Conservation (phyloP, 2,113 vertebrate species). For the Xenus cinereus region DNA sequence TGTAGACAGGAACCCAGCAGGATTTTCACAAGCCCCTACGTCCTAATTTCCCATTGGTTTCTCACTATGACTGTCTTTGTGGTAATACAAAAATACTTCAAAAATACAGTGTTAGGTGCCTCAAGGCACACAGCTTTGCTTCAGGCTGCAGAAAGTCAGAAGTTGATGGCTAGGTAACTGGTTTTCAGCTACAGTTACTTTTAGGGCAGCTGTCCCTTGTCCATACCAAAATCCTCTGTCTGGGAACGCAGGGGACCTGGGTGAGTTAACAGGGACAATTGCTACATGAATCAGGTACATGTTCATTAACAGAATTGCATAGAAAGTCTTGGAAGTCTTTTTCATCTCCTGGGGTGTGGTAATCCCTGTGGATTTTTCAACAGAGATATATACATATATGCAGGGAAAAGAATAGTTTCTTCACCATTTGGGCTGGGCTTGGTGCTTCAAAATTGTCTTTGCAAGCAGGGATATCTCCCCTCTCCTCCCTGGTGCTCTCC, state of each 20-base stretch:
- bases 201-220: not conserved
- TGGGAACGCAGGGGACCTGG: not conserved
- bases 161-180: not conserved
- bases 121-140: not conserved
- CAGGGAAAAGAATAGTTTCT: not conserved
- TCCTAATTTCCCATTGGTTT: not conserved
- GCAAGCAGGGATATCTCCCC: not conserved
- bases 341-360: not conserved
- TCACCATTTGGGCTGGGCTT: not conserved
- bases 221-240: not conserved
- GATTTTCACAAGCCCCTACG: not conserved
- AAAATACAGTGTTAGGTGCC: not conserved
- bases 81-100: not conserved
- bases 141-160: not conserved
- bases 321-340: not conserved
- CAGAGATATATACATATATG: not conserved
- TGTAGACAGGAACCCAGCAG: not conserved
- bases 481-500: not conserved
- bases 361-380: not conserved
- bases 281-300: not conserved
- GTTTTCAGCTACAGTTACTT: not conserved
- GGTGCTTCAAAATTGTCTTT: not conserved
- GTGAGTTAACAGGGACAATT: not conserved
- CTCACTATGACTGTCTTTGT: not conserved
- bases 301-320: not conserved